Percentiles rank a stretch among this genome's conserved stretches.
phyloP scores from a whole-genome alignment of 2,888 invertebrate genomes.

The Lasioglossum zephyrum region DNA sequence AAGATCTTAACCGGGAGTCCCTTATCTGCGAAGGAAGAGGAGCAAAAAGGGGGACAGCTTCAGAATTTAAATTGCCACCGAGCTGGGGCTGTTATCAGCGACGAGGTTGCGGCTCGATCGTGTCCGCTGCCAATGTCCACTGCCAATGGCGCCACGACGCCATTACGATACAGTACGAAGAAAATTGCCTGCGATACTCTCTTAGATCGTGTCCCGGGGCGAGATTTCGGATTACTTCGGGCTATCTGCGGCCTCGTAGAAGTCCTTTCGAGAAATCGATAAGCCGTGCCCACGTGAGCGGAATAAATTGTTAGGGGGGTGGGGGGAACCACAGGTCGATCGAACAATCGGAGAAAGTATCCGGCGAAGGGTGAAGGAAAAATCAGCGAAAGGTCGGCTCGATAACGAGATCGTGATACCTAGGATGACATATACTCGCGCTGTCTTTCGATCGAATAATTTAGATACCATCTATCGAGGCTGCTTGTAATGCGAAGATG shows the following conservation, averaged over 20 bases:
- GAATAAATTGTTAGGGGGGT: conserved; percentile 57
- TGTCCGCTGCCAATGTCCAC: conserved; percentile 57
- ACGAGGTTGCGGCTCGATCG: conserved; percentile 49
- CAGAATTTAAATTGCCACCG: conserved; percentile 53
- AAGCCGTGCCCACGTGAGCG: conserved; percentile 58
- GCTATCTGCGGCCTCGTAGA: conserved; percentile 27
- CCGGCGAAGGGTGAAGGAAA: conserved; percentile 50
- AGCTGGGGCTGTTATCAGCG: conserved; percentile 32
- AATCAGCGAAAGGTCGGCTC: conserved; percentile 49
- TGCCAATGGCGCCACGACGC: conserved; percentile 46
- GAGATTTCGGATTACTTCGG: conserved; percentile 46
- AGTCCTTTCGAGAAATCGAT: conserved; percentile 59
- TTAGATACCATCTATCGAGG: neutral
- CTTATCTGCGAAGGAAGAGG: conserved; percentile 26
- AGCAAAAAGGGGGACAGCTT: conserved; percentile 18
- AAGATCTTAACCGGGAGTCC: conserved; percentile 24
- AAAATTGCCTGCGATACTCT: conserved; percentile 36
- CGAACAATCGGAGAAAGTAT: conserved; percentile 72
- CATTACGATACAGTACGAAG: conserved; percentile 36
- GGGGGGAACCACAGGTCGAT: conserved; percentile 18
- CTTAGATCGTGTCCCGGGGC: conserved; percentile 32
- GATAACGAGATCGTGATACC: conserved; percentile 57
- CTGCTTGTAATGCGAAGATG: neutral
- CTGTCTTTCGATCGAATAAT: neutral
- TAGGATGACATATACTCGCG: conserved; percentile 1